Conservation (phyloP, 2,113 vertebrate species). For the Origma solitaria region DNA sequence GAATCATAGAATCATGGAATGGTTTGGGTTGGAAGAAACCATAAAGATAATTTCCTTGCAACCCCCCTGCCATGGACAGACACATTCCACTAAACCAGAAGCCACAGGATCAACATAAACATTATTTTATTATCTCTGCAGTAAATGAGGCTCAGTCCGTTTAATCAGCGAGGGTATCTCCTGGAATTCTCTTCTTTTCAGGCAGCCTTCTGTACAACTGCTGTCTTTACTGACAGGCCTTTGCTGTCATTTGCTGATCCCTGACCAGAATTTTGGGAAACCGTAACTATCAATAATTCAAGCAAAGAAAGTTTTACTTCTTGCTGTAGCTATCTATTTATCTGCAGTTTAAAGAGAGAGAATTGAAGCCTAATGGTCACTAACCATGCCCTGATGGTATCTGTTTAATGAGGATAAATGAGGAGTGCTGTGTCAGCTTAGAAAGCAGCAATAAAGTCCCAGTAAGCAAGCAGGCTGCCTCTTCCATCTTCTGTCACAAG, state of each 20-base stretch:
- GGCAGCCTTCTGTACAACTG: background rate
- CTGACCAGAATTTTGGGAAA: background rate
- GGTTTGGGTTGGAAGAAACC: background rate
- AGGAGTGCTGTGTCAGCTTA: background rate
- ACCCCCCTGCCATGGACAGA: fast-evolving
- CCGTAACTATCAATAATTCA: background rate
- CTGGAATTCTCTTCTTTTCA: background rate
- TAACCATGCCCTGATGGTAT: background rate
- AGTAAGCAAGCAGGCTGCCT: background rate
- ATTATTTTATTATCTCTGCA: background rate
- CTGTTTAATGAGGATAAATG: conserved; percentile 38
- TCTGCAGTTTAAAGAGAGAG: background rate
- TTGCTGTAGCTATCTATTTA: background rate
- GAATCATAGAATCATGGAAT: background rate
- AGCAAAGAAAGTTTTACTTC: background rate
- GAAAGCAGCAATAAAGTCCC: background rate
- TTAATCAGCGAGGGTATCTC: background rate
- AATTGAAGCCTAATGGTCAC: background rate
- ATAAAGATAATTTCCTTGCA: background rate
- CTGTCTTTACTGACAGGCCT: background rate
- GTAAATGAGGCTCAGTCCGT: background rate
- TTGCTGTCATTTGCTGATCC: background rate
- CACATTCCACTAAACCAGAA: background rate
- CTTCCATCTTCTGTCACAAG: background rate
- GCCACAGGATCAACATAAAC: background rate